A percentile compares a stretch with the other conserved stretches of the same genome.
phyloP scores from a whole-genome alignment of 2,797 vertebrate genomes.

The Scolopax rusticola region DNA sequence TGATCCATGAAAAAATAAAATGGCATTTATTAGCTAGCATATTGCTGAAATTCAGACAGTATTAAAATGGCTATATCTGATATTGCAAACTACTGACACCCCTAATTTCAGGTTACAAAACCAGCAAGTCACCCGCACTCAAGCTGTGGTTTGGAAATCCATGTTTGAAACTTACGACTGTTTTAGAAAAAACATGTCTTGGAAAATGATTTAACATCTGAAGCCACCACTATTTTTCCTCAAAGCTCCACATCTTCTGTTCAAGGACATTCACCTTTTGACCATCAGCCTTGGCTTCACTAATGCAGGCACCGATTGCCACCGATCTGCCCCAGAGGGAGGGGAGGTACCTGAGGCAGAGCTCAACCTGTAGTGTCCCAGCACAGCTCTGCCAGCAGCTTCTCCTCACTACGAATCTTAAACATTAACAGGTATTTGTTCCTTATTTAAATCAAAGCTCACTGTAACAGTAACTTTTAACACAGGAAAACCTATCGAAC shows the following conservation, averaged over 20 bases:
- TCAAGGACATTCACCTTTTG: fast-evolving
- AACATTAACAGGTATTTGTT: background rate
- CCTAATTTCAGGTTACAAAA: background rate
- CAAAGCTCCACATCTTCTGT: background rate
- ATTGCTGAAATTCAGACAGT: background rate
- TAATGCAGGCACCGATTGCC: no score
- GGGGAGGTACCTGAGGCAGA: fast-evolving
- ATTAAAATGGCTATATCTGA: background rate
- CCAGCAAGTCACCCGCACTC: background rate
- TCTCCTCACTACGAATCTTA: background rate
- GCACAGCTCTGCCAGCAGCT: background rate
- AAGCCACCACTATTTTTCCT: background rate
- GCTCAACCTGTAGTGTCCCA: fast-evolving
- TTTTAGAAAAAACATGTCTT: background rate
- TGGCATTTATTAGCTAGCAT: background rate
- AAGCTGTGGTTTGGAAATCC: background rate
- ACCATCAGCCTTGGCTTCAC: background rate
- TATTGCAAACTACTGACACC: background rate
- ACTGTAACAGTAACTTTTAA: background rate
- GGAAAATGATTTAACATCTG: fast-evolving
- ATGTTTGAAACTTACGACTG: fast-evolving
- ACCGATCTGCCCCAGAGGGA: background rate
- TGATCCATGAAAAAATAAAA: no score
- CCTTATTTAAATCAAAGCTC: background rate
- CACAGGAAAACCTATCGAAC: background rate